These are phyloP conservation scores for Euthynnus affinis DNA, from an alignment of 2,797 vertebrate species.

Conservation along the genomic window DNA sequence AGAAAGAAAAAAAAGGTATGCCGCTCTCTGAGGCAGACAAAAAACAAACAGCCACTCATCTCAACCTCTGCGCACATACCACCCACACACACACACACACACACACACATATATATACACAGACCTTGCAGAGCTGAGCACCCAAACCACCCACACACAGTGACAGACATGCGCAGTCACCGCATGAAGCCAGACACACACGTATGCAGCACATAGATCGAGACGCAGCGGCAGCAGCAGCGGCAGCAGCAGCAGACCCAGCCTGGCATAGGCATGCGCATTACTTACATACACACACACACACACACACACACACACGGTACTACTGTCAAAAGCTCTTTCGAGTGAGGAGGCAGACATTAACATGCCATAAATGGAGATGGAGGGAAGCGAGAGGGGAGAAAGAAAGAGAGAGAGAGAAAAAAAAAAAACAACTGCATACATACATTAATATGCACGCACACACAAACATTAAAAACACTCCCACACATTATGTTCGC, in stretches of 20 bases:
- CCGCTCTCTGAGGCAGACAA: conserved; percentile 74
- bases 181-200: conserved; percentile 74
- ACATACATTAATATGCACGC: conserved; percentile 73
- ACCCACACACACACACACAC: conserved; percentile 55
- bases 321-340: conserved; percentile 69
- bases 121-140: conserved; percentile 74
- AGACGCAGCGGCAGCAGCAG: no score
- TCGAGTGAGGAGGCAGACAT: conserved; percentile 76
- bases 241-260: no score
- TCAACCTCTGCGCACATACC: conserved; percentile 74
- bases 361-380: conserved; percentile 83
- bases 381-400: conserved; percentile 64
- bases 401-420: no score
- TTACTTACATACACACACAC: conserved; percentile 47
- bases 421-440: conserved; percentile 47
- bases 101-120: conserved; percentile 43
- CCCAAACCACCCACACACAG: conserved; percentile 81
- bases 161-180: conserved; percentile 78
- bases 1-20: conserved; percentile 32
- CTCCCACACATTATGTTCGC: conserved; percentile 48
- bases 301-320: conserved; percentile 55
- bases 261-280: conserved; percentile 62
- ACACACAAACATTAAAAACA: conserved; percentile 51
- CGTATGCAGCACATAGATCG: conserved; percentile 78
- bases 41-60: conserved; percentile 83